A percentile compares a stretch with the other conserved stretches of the same genome.
These are phyloP conservation scores for Podargus strigoides DNA, from an alignment of 2,797 vertebrate genomes.

Conservation along the genomic window DNA sequence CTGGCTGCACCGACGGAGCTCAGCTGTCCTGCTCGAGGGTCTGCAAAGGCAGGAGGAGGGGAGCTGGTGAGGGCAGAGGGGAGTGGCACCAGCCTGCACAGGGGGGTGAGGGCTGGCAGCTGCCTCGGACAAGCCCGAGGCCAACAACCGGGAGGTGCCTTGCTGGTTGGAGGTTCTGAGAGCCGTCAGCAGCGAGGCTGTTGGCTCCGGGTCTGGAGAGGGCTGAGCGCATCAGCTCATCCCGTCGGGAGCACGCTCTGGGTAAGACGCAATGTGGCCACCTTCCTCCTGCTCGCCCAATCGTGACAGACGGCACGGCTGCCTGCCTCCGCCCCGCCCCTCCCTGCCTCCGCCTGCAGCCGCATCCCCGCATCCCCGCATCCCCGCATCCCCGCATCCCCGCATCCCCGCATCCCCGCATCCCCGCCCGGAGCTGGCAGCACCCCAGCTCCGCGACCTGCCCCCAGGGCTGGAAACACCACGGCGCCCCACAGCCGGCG, in stretches of 20 bases:
- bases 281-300: not conserved
- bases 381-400: no score
- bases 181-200: not conserved
- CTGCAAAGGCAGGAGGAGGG: not conserved
- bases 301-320: not conserved
- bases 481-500: not conserved
- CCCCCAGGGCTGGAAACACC: not conserved
- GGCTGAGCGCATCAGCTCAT: not conserved
- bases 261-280: conserved; percentile 1
- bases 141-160: not conserved
- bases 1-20: not conserved
- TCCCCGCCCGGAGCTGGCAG: no score
- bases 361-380: no score
- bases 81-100: not conserved
- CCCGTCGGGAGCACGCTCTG: not conserved
- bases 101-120: not conserved
- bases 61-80: accelerated
- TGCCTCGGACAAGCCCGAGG: not conserved
- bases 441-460: not conserved
- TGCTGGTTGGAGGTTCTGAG: not conserved
- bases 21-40: no score
- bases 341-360: not conserved
- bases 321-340: not conserved
- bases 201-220: not conserved
- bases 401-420: no score